phyloP scores from a whole-genome alignment of 2,888 invertebrate species.

The Diarsia rubi region DNA sequence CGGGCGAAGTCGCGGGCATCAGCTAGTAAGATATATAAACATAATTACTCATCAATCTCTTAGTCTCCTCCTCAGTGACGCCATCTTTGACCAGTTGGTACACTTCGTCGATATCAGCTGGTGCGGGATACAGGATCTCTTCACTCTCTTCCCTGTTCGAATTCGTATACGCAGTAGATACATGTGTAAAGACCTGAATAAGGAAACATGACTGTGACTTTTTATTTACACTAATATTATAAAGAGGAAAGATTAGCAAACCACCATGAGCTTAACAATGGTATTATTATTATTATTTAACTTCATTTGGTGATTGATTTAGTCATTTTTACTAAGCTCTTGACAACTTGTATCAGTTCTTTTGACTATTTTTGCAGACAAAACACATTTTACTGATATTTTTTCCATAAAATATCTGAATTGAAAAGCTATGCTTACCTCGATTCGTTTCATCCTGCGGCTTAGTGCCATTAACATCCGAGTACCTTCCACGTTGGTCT shows the following conservation, averaged over 20 bases:
- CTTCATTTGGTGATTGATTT: not conserved
- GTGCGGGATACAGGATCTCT: constrained; percentile 76
- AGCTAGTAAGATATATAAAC: too few relatives aligned
- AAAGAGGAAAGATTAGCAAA: too few relatives aligned
- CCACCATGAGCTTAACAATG: too few relatives aligned
- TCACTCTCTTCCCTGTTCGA: constrained; percentile 68
- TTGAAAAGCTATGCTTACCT: constrained; percentile 73
- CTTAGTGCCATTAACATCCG: constrained; percentile 71
- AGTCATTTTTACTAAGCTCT: not conserved
- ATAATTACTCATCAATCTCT: constrained; percentile 65
- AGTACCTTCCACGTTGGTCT: constrained; percentile 76
- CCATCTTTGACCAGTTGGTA: constrained; percentile 64
- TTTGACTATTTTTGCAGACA: not conserved
- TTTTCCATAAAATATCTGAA: too few relatives aligned
- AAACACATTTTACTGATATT: not conserved
- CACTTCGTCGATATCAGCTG: constrained; percentile 77
- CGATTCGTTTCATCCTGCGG: constrained; percentile 71
- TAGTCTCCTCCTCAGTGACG: constrained; percentile 58
- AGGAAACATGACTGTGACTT: too few relatives aligned
- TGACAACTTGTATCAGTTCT: not conserved
- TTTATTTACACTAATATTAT: too few relatives aligned
- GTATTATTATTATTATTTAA: too few relatives aligned
- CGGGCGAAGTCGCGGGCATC: too few relatives aligned
- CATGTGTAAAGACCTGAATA: constrained; percentile 74
- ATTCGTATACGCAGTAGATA: constrained; percentile 78